phyloP scores from a whole-genome alignment of 2,797 vertebrate species.

The Erithacus rubecula region DNA sequence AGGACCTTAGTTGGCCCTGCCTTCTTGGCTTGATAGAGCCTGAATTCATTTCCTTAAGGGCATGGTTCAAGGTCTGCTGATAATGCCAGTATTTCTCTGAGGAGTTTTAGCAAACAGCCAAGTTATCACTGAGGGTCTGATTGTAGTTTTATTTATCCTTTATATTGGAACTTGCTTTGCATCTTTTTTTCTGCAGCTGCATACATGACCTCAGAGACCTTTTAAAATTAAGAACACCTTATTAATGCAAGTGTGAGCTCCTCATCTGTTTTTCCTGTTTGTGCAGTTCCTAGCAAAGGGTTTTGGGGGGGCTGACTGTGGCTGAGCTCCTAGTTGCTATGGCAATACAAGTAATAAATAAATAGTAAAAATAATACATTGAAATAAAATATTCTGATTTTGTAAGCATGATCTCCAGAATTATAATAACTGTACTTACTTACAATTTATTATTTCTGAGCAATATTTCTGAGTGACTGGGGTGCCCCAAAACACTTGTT shows the following conservation, averaged over 20 bases:
- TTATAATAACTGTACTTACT: background rate
- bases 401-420: background rate
- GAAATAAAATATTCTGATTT: conserved; percentile 14
- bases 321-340: conserved; percentile 38
- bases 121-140: background rate
- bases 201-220: background rate
- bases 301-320: background rate
- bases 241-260: background rate
- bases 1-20: background rate
- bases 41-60: background rate
- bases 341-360: conserved; percentile 60
- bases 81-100: background rate
- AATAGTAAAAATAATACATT: conserved; percentile 36
- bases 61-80: background rate
- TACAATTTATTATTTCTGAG: background rate
- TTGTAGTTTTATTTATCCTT: background rate
- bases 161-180: background rate
- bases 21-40: background rate
- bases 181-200: background rate
- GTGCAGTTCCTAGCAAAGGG: background rate
- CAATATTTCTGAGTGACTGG: background rate
- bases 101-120: background rate
- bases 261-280: background rate
- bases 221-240: conserved; percentile 34
- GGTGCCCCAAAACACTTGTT: background rate